Percentiles rank a stretch among this genome's conserved stretches.
Conservation (phyloP, 2,888 invertebrate species). For the Diplazon laetatorius region DNA sequence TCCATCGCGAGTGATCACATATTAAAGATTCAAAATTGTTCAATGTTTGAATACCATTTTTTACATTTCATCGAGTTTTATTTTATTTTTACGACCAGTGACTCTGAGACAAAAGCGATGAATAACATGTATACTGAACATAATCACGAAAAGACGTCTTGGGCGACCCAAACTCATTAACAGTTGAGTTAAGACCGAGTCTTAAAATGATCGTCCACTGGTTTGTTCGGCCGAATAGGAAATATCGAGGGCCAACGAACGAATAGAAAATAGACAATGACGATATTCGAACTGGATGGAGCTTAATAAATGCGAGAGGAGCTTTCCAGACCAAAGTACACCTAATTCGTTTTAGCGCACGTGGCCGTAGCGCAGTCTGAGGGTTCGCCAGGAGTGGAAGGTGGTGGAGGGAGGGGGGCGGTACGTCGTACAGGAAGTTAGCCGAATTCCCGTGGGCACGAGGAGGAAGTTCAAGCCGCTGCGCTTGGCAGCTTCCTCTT, state of each 20-base stretch:
- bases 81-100: too few relatives aligned
- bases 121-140: too few relatives aligned
- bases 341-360: constrained; percentile 12
- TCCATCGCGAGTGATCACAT: too few relatives aligned
- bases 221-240: too few relatives aligned
- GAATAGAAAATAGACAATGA: constrained; percentile 9
- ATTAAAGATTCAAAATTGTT: too few relatives aligned
- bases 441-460: constrained; percentile 24
- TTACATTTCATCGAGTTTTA: too few relatives aligned
- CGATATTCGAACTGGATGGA: not conserved
- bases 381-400: not conserved
- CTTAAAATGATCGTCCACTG: constrained; percentile 32
- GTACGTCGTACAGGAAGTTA: constrained; percentile 20
- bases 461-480: constrained; percentile 14
- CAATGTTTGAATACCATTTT: too few relatives aligned
- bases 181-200: constrained; percentile 10
- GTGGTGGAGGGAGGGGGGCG: constrained; percentile 6
- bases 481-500: constrained; percentile 57
- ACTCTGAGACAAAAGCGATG: too few relatives aligned
- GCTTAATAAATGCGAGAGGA: constrained; percentile 7
- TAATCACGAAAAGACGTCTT: too few relatives aligned
- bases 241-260: constrained; percentile 1
- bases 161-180: not conserved
- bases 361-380: not conserved
- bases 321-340: constrained; percentile 27